Evolutionary conservation across 2,888 invertebrate species (phyloP).

Genomic region (Lasioglossum malachurum): DNA sequence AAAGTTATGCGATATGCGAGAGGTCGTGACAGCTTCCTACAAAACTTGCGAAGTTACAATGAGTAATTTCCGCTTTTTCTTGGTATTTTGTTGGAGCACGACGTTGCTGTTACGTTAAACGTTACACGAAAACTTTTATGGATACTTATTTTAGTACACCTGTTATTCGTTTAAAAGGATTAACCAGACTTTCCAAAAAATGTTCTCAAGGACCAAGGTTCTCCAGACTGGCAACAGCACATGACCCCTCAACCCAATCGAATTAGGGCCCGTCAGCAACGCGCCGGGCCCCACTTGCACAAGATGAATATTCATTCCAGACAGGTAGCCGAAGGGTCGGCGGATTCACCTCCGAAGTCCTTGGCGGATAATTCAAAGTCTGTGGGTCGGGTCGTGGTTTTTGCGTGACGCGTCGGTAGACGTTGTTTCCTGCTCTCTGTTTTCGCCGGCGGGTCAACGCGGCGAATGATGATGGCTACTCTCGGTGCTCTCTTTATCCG

Average conservation of each 20-base stretch:
- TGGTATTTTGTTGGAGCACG: not conserved
- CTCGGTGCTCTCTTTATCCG: constrained; percentile 13
- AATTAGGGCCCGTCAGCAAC: not conserved
- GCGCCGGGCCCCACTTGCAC: not conserved
- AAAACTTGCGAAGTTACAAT: not conserved
- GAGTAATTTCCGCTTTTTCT: not conserved
- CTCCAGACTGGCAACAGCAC: not conserved
- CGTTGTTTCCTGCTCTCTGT: constrained; percentile 35
- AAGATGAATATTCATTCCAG: constrained; percentile 23
- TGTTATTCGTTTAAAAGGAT: not conserved
- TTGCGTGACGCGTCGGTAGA: constrained; percentile 41
- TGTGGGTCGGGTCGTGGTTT: constrained; percentile 1
- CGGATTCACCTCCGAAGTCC: not conserved
- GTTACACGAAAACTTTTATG: not conserved
- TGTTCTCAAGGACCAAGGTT: not conserved
- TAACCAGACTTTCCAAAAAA: not conserved
- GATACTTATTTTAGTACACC: not conserved
- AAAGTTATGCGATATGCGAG: not conserved
- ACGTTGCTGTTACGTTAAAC: not conserved
- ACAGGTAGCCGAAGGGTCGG: not conserved
- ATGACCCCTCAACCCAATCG: not conserved
- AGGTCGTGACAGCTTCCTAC: not conserved
- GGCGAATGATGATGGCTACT: constrained; percentile 13
- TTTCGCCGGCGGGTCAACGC: constrained; percentile 17
- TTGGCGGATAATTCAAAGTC: constrained; percentile 32